These are phyloP conservation scores for Drosophila meridiana DNA, from an alignment of 2,888 invertebrate species.

Conservation along the genomic window DNA sequence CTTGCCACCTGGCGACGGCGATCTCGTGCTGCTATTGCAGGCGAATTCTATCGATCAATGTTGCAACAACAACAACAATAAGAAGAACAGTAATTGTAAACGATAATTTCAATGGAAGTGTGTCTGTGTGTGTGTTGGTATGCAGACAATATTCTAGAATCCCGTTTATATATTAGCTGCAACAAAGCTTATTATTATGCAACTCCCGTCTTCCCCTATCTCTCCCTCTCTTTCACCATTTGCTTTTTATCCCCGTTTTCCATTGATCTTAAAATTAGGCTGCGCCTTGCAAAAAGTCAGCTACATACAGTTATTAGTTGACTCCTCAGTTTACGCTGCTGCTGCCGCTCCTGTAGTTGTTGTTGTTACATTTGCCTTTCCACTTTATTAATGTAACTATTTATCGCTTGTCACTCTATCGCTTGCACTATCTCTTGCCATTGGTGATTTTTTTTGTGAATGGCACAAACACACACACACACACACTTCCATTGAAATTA, in stretches of 20 bases:
- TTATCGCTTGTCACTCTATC: not conserved
- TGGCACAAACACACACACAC: constrained; percentile 12
- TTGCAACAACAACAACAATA: constrained; percentile 16
- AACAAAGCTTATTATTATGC: not conserved
- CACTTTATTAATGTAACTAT: constrained; percentile 11
- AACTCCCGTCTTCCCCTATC: no score
- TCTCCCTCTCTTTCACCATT: no score
- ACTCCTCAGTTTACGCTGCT: no score
- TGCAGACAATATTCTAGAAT: not conserved
- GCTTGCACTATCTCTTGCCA: not conserved
- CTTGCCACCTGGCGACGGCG: constrained; percentile 16
- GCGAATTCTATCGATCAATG: constrained; percentile 30
- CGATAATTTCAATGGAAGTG: not conserved
- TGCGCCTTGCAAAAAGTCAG: no score
- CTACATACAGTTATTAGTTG: not conserved
- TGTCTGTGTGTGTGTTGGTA: constrained; percentile 1
- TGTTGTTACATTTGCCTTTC: constrained; percentile 5
- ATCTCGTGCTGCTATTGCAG: constrained; percentile 68
- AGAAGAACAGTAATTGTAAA: constrained; percentile 15
- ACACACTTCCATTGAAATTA: constrained; percentile 3
- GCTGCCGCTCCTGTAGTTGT: not conserved
- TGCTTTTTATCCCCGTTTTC: no score
- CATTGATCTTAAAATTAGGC: no score
- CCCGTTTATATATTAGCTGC: not conserved
- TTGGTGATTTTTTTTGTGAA: constrained; percentile 27